Base-by-base conservation (phyloP, 2,888 invertebrate species). In the Ptilodon capucinus region DNA sequence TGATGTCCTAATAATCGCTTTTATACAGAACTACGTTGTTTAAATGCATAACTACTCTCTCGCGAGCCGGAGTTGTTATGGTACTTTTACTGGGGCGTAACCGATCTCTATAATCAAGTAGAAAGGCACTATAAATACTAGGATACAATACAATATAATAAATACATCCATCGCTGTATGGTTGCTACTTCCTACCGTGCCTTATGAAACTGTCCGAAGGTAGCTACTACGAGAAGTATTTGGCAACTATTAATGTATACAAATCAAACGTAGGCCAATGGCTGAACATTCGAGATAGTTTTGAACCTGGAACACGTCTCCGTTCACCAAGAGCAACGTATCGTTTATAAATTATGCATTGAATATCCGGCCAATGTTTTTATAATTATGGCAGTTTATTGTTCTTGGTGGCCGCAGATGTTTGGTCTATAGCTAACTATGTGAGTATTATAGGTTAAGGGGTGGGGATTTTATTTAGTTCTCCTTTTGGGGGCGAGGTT, bases 401-500 rank as follows among this genome's bases (percentile, higher is more conserved):
- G 76, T 70, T 79, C 71, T 73, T 73, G 80, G 68, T 81, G 81
- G 73, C 76, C 72, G 71, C 60, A 76, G 74, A 74, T 66, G 70
- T 67, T 53, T 48, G 44, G 68, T 74, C 71, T 72, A 69, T 74
- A 74, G 67, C 70, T 61, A 70, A 75, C 70, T 73, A 79, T 76
- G 80, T 90, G 88, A 89, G 89, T 89, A 89, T 89, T 89, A 76
- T 73, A 80, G 81, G 81, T 81, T 74, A 76, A 65, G 74, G 64
- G 60, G 78, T 75, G 76, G 73, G 74, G 71, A 69, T 64, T 51
- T 42, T 57, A 58, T 76, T 85, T 90, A 89, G 80, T 85, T 84
- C 68, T 90, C 88, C 88, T 93, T 92, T 82, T 81, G 87, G 79
- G 93, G 93, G 74, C 92, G 91, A 75, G 92, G 92, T 79, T 90